These are phyloP conservation scores for Sylvietta virens DNA, from an alignment of 2,113 vertebrate genomes.

Conservation along the genomic window DNA sequence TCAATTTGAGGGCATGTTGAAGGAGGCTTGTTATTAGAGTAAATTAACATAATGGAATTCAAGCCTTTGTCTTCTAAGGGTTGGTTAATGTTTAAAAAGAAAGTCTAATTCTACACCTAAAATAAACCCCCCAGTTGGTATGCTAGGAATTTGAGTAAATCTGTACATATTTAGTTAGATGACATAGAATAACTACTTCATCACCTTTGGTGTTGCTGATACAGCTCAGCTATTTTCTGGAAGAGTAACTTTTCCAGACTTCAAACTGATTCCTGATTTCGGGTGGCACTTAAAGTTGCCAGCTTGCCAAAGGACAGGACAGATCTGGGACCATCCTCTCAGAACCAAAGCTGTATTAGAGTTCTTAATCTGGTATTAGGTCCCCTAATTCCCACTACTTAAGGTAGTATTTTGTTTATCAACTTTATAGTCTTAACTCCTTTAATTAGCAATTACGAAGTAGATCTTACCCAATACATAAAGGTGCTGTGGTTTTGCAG, in stretches of 20 bases:
- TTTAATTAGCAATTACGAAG: background rate
- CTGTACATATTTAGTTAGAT: background rate
- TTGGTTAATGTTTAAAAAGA: background rate
- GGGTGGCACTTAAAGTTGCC: background rate
- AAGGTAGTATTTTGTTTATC: background rate
- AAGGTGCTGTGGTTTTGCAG: background rate
- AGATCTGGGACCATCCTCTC: background rate
- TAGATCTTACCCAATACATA: background rate
- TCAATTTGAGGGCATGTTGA: slow-evolving; percentile 58
- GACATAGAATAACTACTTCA: background rate
- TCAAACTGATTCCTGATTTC: background rate
- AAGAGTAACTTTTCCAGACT: background rate
- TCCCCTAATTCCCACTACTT: background rate
- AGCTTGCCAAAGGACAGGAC: background rate
- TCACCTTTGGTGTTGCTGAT: background rate
- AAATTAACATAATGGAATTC: slow-evolving; percentile 48
- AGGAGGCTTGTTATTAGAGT: slow-evolving; percentile 34
- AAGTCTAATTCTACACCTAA: background rate
- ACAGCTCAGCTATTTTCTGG: background rate
- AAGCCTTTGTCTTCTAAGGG: background rate
- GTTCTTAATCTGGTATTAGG: background rate
- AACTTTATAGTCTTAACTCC: background rate
- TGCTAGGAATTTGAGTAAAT: background rate
- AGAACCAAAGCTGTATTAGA: background rate
- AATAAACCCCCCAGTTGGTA: background rate